Evolutionary conservation across 2,797 vertebrate species (phyloP).

Genomic region (Chiropotes sagulatus): DNA sequence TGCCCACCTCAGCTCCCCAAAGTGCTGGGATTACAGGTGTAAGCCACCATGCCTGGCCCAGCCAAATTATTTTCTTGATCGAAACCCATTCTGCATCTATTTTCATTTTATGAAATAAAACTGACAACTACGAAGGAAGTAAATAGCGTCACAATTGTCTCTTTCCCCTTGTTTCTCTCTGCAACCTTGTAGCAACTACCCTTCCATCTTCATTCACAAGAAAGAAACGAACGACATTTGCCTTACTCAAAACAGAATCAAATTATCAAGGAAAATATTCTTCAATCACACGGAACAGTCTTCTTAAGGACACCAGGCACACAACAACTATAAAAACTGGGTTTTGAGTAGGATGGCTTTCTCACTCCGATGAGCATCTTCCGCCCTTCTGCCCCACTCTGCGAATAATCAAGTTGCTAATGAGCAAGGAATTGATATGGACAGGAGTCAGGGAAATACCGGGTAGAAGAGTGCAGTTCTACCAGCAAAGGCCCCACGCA

Average conservation of each 20-base stretch:
- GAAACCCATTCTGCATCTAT: neutral
- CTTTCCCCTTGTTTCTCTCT: neutral
- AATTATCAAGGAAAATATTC: slow-evolving; percentile 16
- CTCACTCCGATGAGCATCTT: neutral
- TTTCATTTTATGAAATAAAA: slow-evolving; percentile 29
- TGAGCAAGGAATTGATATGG: neutral
- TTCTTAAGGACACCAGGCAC: neutral
- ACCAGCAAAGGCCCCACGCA: neutral
- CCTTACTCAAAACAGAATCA: neutral
- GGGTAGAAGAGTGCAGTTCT: neutral
- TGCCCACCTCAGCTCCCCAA: neutral
- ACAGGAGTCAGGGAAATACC: neutral
- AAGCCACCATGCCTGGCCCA: neutral
- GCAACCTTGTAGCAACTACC: neutral
- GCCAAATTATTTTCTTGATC: neutral
- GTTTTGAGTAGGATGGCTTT: neutral
- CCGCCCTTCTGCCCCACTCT: neutral
- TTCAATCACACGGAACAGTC: neutral
- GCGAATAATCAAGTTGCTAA: slow-evolving; percentile 53
- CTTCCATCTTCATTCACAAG: neutral
- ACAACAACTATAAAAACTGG: neutral
- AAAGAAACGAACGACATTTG: neutral
- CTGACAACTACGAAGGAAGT: neutral
- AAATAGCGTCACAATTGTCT: neutral
- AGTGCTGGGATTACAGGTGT: neutral